Percentiles rank a stretch among this genome's conserved stretches.
These are phyloP conservation scores for Gibbula magus DNA, from an alignment of 2,888 invertebrate genomes.

Conservation along the genomic window DNA sequence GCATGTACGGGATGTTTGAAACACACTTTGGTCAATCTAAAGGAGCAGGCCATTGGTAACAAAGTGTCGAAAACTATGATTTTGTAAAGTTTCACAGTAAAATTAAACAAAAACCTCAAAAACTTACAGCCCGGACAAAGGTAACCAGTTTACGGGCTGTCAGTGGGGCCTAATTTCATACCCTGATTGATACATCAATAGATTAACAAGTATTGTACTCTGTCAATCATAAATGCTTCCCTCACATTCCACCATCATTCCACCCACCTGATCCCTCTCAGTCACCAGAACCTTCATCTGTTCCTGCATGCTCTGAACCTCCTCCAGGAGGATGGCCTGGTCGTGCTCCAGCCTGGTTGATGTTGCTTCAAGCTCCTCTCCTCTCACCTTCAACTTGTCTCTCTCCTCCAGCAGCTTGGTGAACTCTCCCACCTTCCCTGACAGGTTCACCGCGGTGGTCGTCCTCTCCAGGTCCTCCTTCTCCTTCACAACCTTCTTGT, in stretches of 20 bases:
- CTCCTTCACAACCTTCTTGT: conserved; percentile 50
- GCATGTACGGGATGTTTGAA: too few species aligned
- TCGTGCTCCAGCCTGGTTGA: conserved; percentile 56
- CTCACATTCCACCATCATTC: neutral
- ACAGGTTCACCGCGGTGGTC: conserved; percentile 50
- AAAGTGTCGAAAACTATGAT: too few species aligned
- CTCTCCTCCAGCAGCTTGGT: conserved; percentile 60
- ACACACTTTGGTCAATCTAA: too few species aligned
- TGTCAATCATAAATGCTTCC: neutral
- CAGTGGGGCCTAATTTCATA: too few species aligned
- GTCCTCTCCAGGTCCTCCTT: conserved; percentile 61
- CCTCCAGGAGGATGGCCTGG: conserved; percentile 64
- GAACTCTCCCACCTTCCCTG: conserved; percentile 64
- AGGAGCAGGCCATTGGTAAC: too few species aligned
- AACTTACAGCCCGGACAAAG: too few species aligned
- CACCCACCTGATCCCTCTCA: conserved; percentile 33
- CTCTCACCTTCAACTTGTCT: conserved; percentile 51
- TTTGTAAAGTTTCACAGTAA: too few species aligned
- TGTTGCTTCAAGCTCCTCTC: conserved; percentile 51
- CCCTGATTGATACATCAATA: too few species aligned
- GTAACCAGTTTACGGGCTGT: too few species aligned
- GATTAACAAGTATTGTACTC: too few species aligned
- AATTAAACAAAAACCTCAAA: too few species aligned
- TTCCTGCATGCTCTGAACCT: conserved; percentile 64
- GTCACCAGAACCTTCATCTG: conserved; percentile 28